Percentiles rank a stretch among this genome's conserved stretches.
Conservation (phyloP, 2,797 vertebrate species). For the Cynopterus sphinx region DNA sequence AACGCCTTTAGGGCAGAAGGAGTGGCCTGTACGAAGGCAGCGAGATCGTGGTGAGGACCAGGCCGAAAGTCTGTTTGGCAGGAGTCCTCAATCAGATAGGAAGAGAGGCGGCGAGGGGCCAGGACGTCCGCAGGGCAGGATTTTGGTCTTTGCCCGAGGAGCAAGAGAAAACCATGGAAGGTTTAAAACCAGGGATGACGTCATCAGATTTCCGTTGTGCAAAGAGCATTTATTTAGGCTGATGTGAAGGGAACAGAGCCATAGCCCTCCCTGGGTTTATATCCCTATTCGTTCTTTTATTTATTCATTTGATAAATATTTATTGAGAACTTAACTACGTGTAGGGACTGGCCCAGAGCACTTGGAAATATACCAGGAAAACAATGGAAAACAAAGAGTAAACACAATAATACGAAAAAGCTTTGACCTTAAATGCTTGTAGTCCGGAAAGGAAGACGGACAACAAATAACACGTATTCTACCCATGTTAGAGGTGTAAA, state of each 20-base stretch:
- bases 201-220: not conserved
- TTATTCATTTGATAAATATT: not conserved
- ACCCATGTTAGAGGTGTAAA: fast-evolving
- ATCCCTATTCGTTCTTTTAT: not conserved
- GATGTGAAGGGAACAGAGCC: not conserved
- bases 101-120: not conserved
- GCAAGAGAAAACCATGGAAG: not conserved
- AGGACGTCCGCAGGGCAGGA: not conserved
- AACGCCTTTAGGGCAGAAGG: not conserved
- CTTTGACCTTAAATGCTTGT: not conserved
- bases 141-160: not conserved
- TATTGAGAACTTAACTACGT: not conserved
- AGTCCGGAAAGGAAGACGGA: not conserved
- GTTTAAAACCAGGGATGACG: not conserved
- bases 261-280: not conserved
- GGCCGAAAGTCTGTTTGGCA: not conserved
- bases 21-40: not conserved
- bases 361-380: no score
- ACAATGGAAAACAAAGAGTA: not conserved
- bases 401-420: not conserved
- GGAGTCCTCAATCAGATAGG: not conserved
- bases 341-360: no score
- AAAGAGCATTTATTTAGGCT: not conserved
- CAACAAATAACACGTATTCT: not conserved
- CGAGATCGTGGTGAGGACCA: not conserved